A percentile compares a stretch with the other conserved stretches of the same genome.
phyloP scores from a whole-genome alignment of 1,140 invertebrate genomes.

The Venustaconcha ellipsiformis region DNA sequence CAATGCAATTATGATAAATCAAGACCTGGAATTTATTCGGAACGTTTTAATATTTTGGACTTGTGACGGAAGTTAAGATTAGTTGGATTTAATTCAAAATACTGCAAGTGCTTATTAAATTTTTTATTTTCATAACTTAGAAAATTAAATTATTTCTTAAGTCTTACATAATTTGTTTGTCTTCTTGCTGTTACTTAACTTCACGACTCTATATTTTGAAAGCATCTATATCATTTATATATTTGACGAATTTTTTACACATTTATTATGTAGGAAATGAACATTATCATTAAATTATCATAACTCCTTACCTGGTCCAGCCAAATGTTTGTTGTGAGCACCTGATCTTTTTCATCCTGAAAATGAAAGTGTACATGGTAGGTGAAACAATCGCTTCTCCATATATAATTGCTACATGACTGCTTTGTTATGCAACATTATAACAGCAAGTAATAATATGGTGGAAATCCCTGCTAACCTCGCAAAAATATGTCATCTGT shows the following conservation, averaged over 20 bases:
- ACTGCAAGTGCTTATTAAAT: too few relatives aligned
- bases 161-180: too few relatives aligned
- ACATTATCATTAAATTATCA: not conserved
- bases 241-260: not conserved
- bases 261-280: not conserved
- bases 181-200: too few relatives aligned
- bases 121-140: too few relatives aligned
- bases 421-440: not conserved
- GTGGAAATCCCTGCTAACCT: not conserved
- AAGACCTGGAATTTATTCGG: too few relatives aligned
- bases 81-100: too few relatives aligned
- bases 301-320: conserved; percentile 69
- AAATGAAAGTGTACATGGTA: conserved; percentile 14
- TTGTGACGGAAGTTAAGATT: too few relatives aligned
- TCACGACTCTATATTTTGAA: too few relatives aligned
- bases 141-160: too few relatives aligned
- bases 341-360: conserved; percentile 77
- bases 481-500: not conserved
- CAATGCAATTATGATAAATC: too few relatives aligned
- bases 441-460: not conserved
- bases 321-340: conserved; percentile 75
- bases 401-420: not conserved
- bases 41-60: too few relatives aligned
- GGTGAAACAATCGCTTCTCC: not conserved
- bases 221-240: not conserved